Conservation (phyloP, 2,113 vertebrate genomes). For the Uropsilus gracilis region DNA sequence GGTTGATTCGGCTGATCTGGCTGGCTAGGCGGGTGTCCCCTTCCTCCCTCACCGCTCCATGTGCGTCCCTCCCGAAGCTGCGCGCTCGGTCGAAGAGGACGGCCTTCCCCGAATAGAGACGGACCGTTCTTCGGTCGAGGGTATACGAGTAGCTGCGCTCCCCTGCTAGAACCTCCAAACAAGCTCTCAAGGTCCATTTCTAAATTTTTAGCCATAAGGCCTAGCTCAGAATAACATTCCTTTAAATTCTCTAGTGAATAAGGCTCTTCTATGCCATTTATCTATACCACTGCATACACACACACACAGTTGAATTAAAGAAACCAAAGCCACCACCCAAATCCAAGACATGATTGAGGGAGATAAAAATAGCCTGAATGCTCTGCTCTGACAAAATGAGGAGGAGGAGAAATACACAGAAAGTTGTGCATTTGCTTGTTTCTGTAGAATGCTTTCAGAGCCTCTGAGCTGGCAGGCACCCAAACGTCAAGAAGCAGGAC, state of each 20-base stretch:
- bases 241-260: background rate
- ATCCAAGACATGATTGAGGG: background rate
- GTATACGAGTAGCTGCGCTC: too few relatives aligned
- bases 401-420: background rate
- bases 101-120: too few relatives aligned
- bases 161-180: too few relatives aligned
- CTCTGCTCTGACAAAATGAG: background rate
- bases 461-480: background rate
- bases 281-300: background rate
- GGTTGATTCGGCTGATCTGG: too few relatives aligned
- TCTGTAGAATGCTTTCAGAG: background rate
- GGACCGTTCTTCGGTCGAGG: too few relatives aligned
- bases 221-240: background rate
- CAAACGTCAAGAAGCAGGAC: background rate
- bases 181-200: too few relatives aligned
- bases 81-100: too few relatives aligned
- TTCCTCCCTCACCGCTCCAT: too few relatives aligned
- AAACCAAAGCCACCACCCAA: background rate
- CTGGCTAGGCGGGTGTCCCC: too few relatives aligned
- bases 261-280: background rate
- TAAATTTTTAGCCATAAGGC: too few relatives aligned
- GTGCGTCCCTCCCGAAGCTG: too few relatives aligned
- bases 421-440: background rate
- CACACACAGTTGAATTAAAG: background rate
- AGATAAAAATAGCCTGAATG: background rate